Evolutionary conservation across 2,888 invertebrate species (phyloP), one percentile per base, ranked within the genome.

Genomic region (Acronicta aceris): DNA sequence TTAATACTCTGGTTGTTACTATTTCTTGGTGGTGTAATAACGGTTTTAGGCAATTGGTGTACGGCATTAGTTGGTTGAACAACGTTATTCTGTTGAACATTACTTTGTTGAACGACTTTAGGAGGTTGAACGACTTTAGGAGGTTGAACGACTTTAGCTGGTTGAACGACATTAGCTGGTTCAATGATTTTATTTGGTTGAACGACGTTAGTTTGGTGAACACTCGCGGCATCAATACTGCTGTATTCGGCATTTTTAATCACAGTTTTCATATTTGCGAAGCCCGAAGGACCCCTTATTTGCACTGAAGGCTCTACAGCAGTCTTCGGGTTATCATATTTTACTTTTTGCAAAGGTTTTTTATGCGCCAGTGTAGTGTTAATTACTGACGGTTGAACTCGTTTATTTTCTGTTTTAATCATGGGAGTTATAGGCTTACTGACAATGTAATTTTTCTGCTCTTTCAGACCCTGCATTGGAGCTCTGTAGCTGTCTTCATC

Each of bases 401-500:
- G 47, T 25, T 65, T 76, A 17, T 58, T 55, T 38, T 65, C 60
- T 27, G 12, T 33, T 33, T 55, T 62, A 15, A 51, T 41, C n/a
- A 38, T 46, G n/a, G 74, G 43, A 30, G 17, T 57, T 13, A 48
- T 9, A 41, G 42, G 27, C 41, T 71, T 71, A 58, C 60, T 76
- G 13, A 46, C 8, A 15, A 8, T 40, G 38, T 57, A 61, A 45
- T 27, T 30, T 69, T 82, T 85, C n/a, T 43, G 50, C 6, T 65
- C 56, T 76, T 83, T 85, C 43, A 66, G 54, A 33, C 55, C 53
- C 53, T 64, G 63, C 43, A 73, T 58, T 21, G 81, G 51, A 25
- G 75, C 12, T 38, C 65, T 62, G 62, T 84, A 89, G 49, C 75
- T 68, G 25, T 94, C 84, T 71, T 95, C 82, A 76, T 95, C 86